Percentiles rank a stretch among this genome's conserved stretches.
These are phyloP conservation scores for Luperina testacea DNA, from an alignment of 2,888 invertebrate species.

Conservation along the genomic window DNA sequence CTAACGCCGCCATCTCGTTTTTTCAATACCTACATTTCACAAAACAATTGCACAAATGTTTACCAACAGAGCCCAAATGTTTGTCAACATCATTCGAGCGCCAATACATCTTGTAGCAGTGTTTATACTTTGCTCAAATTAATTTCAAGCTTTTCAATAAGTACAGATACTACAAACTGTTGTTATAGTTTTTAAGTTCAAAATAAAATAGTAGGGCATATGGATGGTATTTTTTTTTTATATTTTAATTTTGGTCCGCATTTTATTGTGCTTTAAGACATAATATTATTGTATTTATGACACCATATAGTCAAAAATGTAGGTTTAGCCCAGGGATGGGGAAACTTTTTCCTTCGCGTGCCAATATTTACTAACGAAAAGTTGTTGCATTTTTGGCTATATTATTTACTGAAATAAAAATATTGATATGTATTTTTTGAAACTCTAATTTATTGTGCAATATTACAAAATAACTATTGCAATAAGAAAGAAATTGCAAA, in stretches of 20 bases:
- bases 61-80: neutral
- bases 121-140: constrained; percentile 52
- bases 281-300: constrained; percentile 20
- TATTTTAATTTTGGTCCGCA: neutral
- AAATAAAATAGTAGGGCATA: constrained; percentile 19
- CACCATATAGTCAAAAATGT: no score
- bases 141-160: constrained; percentile 35
- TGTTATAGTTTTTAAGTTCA: constrained; percentile 58
- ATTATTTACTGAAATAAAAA: no score
- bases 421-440: no score
- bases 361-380: no score
- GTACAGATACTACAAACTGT: constrained; percentile 59
- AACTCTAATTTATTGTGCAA: no score
- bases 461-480: no score
- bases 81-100: no score
- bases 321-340: no score
- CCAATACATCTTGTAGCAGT: neutral
- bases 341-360: no score
- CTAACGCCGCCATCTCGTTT: neutral
- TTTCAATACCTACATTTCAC: constrained; percentile 1
- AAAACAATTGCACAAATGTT: neutral
- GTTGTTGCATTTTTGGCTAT: no score
- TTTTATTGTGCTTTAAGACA: neutral
- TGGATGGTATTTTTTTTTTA: constrained; percentile 26
- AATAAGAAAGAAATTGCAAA: no score